Percentiles rank a stretch among this genome's conserved stretches.
Evolutionary conservation across 92 coral and sea anemone genomes (phyloP).

Genomic region (Porites divaricata): DNA sequence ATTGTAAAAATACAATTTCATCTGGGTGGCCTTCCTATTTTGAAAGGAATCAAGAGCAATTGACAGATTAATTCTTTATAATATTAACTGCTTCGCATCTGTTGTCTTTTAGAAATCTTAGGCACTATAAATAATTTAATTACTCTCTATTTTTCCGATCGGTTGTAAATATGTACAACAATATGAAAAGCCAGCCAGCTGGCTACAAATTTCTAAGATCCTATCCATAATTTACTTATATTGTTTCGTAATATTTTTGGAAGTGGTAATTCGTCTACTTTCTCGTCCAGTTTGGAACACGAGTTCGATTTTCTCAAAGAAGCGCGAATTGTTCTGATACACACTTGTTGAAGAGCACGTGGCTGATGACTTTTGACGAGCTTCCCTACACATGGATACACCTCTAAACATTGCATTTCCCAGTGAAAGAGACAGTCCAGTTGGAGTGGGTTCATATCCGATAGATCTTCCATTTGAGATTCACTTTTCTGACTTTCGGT

Average conservation of each 20-base stretch:
- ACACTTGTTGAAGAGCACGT: conserved; percentile 68
- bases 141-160: background rate
- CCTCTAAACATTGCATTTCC: conserved; percentile 87
- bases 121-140: conserved; percentile 4
- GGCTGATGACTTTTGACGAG: conserved; percentile 87
- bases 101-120: background rate
- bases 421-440: conserved; percentile 83
- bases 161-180: background rate
- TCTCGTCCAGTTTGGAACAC: background rate
- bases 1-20: background rate
- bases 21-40: background rate
- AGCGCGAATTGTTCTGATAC: conserved; percentile 59
- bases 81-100: background rate
- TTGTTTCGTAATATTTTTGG: conserved; percentile 37
- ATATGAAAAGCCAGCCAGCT: conserved; percentile 31
- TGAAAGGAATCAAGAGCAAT: background rate
- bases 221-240: conserved; percentile 4
- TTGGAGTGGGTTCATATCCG: conserved; percentile 88
- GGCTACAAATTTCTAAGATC: background rate
- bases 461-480: conserved; percentile 73
- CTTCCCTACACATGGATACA: conserved; percentile 82
- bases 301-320: conserved; percentile 23
- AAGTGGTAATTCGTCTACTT: conserved; percentile 47
- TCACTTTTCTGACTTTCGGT: conserved; percentile 44
- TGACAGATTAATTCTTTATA: background rate